phyloP scores from a whole-genome alignment of 2,888 invertebrate genomes.

The Aspidapion aeneum region DNA sequence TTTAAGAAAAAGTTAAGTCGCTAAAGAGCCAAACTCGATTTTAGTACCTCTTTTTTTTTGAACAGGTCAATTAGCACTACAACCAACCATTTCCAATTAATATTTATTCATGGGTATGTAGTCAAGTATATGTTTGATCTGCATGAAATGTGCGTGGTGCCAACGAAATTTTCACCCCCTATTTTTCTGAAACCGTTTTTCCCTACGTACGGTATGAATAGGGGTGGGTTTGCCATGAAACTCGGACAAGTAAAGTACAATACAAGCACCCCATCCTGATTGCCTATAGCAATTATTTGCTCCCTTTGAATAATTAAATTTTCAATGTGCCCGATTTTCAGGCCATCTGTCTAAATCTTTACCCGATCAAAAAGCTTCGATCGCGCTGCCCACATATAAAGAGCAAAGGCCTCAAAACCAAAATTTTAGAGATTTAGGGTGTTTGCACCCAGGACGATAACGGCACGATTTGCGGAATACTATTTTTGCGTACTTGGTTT shows the following conservation, averaged over 20 bases:
- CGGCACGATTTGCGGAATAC: too few species aligned
- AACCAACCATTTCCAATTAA: background rate
- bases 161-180: constrained; percentile 24
- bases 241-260: constrained; percentile 19
- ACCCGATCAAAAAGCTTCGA: constrained; percentile 15
- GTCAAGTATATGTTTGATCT: constrained; percentile 45
- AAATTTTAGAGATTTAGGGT: too few species aligned
- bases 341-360: constrained; percentile 46
- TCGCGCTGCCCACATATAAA: too few species aligned
- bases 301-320: constrained; percentile 52
- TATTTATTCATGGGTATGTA: constrained; percentile 45
- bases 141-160: constrained; percentile 35
- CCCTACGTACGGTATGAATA: constrained; percentile 26
- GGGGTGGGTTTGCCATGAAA: constrained; percentile 29
- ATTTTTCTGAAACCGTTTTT: constrained; percentile 27
- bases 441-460: too few species aligned
- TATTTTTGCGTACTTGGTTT: too few species aligned
- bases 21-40: too few species aligned
- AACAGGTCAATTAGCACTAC: background rate
- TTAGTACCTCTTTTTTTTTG: background rate
- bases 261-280: constrained; percentile 37
- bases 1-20: too few species aligned
- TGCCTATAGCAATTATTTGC: constrained; percentile 49
- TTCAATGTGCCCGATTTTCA: constrained; percentile 46
- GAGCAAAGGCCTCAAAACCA: too few species aligned